These are phyloP conservation scores for Nyctereutes procyonoides DNA, from an alignment of 2,113 vertebrate species.

Conservation along the genomic window DNA sequence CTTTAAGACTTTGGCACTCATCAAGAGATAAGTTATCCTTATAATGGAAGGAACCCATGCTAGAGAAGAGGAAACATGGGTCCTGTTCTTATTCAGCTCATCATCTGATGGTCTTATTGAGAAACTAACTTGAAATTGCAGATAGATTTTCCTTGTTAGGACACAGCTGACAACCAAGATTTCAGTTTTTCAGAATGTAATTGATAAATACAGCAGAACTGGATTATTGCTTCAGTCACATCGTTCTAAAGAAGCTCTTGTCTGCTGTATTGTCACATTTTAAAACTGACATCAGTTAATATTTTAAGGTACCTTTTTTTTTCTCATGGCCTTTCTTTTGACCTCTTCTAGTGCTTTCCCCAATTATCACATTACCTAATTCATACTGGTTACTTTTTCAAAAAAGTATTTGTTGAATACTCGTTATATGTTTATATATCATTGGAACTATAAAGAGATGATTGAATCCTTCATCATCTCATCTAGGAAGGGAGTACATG, in stretches of 20 bases:
- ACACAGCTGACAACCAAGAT: background rate
- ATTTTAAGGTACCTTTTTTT: background rate
- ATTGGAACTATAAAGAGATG: background rate
- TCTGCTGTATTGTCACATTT: background rate
- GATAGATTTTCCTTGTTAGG: background rate
- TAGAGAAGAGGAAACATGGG: background rate
- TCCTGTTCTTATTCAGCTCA: background rate
- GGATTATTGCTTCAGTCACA: background rate
- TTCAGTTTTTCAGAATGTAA: constrained; percentile 23
- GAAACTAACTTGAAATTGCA: background rate
- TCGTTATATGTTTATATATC: background rate
- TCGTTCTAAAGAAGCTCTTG: background rate
- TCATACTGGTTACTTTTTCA: background rate
- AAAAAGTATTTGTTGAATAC: background rate
- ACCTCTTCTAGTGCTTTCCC: background rate
- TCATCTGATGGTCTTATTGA: background rate
- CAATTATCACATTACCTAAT: background rate
- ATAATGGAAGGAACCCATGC: background rate
- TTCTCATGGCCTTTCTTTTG: background rate
- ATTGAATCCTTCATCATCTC: background rate
- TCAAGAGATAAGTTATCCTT: background rate
- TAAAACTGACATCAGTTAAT: background rate
- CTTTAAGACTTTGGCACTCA: background rate
- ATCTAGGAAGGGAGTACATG: background rate
- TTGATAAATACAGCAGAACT: background rate